Percentiles rank a stretch among this genome's conserved stretches.
Evolutionary conservation across 2,797 vertebrate species (phyloP).

Genomic region (Enteromius radiatus): DNA sequence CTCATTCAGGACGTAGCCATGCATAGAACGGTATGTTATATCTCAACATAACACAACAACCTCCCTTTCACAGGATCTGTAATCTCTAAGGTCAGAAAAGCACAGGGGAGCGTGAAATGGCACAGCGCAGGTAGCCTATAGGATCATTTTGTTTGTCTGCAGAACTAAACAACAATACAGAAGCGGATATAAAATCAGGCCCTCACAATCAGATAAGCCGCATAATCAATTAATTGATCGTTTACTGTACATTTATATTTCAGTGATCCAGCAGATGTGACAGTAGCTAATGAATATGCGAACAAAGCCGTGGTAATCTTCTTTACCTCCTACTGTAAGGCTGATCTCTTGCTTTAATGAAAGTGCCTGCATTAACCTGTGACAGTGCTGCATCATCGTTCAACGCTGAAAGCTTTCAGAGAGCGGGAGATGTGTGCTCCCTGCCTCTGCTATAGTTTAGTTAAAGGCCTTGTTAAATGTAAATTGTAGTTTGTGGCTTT

Average conservation of each 20-base stretch:
- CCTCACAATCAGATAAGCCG: constrained; percentile 26
- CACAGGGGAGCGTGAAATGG: not conserved
- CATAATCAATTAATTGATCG: constrained; percentile 50
- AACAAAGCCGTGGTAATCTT: constrained; percentile 38
- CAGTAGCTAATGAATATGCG: constrained; percentile 31
- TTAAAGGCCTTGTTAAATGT: not conserved
- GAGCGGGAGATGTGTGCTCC: not conserved
- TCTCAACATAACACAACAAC: not conserved
- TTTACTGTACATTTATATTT: constrained; percentile 32
- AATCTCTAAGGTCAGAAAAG: constrained; percentile 9
- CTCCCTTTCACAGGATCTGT: not conserved
- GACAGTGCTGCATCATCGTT: constrained; percentile 21
- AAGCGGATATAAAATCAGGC: constrained; percentile 5
- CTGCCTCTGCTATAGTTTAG: not conserved
- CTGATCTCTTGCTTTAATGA: constrained; percentile 38
- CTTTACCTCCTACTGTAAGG: constrained; percentile 25
- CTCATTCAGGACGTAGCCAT: not conserved
- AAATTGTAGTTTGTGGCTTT: not conserved
- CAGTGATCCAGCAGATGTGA: constrained; percentile 40
- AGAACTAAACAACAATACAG: not conserved
- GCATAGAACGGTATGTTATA: not conserved
- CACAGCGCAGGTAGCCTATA: not conserved
- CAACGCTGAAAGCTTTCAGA: not conserved
- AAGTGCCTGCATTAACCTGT: constrained; percentile 13
- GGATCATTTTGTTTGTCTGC: not conserved